A percentile compares a stretch with the other conserved stretches of the same genome.
Conservation (phyloP, 2,888 invertebrate species). For the Agriotes lineatus region DNA sequence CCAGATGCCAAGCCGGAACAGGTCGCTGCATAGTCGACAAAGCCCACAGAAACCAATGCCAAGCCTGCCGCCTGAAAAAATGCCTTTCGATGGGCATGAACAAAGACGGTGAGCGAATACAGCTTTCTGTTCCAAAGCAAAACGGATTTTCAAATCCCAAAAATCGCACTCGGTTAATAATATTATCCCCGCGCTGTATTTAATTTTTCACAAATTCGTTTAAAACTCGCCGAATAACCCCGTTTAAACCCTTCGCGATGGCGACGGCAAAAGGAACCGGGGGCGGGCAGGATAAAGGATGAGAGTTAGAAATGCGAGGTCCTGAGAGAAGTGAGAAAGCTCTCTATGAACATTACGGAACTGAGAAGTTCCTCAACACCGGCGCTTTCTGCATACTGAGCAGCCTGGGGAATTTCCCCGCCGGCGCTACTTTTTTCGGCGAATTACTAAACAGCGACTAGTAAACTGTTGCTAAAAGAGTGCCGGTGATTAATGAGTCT, state of each 20-base stretch:
- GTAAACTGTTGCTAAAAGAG: no score
- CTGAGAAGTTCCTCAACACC: conserved; percentile 61
- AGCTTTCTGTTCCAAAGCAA: background rate
- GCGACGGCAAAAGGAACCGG: conserved; percentile 30
- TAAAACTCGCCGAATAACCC: conserved; percentile 10
- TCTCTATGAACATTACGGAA: conserved; percentile 60
- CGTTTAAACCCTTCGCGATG: conserved; percentile 30
- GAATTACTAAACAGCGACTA: background rate
- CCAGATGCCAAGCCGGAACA: conserved; percentile 98
- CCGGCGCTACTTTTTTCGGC: background rate
- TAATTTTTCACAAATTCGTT: background rate
- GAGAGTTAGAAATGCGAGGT: conserved; percentile 58
- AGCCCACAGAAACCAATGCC: conserved; percentile 98
- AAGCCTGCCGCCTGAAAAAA: conserved; percentile 98
- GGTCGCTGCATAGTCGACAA: conserved; percentile 98
- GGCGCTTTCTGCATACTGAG: conserved; percentile 59
- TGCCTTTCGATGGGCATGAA: conserved; percentile 99
- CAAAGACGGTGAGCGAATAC: conserved; percentile 92
- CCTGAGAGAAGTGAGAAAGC: conserved; percentile 61
- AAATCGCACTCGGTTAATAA: background rate
- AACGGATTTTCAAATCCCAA: background rate
- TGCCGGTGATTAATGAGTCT: no score
- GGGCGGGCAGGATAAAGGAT: conserved; percentile 54
- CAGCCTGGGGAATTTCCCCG: conserved; percentile 48
- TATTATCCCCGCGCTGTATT: background rate